These are phyloP conservation scores for Halichoerus grypus DNA, from an alignment of 2,113 vertebrate genomes.

Conservation along the genomic window DNA sequence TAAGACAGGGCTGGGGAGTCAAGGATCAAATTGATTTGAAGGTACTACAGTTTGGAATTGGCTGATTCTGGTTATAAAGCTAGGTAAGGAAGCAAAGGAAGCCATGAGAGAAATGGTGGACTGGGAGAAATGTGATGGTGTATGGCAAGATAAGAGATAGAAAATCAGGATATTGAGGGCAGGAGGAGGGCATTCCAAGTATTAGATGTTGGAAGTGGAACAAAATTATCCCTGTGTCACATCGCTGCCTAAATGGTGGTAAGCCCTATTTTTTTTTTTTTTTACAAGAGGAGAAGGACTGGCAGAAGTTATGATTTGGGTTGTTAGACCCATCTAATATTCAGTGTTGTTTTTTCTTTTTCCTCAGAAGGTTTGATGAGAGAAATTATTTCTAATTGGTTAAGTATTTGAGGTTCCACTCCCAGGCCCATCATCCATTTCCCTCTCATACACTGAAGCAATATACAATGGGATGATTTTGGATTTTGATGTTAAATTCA, in stretches of 20 bases:
- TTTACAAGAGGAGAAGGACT: background rate
- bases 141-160: background rate
- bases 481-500: background rate
- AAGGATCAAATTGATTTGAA: background rate
- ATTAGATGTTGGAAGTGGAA: background rate
- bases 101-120: background rate
- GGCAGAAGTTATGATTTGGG: background rate
- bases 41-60: slow-evolving; percentile 3
- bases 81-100: background rate
- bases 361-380: background rate
- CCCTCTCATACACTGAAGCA: background rate
- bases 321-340: background rate
- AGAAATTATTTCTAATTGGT: background rate
- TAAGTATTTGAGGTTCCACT: background rate
- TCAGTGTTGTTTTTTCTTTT: background rate
- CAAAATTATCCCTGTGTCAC: background rate
- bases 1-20: background rate
- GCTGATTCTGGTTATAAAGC: background rate
- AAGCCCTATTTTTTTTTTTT: background rate
- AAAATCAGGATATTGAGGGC: background rate
- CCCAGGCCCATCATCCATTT: background rate
- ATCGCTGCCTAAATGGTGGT: background rate
- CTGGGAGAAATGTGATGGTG: background rate
- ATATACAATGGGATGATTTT: background rate
- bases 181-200: background rate